Conservation (phyloP, 2,113 vertebrate species). For the Zosterops lateralis region DNA sequence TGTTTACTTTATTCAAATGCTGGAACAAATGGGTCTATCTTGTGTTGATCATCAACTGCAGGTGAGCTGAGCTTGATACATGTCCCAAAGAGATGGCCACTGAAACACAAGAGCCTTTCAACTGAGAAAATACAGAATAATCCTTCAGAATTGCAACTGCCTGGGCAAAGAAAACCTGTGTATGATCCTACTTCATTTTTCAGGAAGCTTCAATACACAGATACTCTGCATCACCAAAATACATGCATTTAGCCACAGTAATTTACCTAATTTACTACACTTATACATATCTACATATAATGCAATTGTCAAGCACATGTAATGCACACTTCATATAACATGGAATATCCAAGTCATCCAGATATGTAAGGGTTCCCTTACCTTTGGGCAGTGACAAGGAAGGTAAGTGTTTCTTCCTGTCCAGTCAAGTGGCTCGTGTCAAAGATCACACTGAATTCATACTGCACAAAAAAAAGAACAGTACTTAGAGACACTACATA, state of each 20-base stretch:
- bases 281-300: background rate
- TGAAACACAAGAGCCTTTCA: background rate
- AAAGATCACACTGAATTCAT: constrained; percentile 92
- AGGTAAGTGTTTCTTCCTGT: constrained; percentile 85
- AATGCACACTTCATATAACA: background rate
- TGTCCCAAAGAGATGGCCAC: background rate
- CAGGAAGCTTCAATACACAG: background rate
- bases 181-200: background rate
- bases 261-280: background rate
- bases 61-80: background rate
- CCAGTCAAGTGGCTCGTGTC: constrained; percentile 93
- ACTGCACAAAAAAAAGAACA: constrained; percentile 70
- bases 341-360: background rate
- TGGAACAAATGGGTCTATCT: constrained; percentile 12
- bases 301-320: background rate
- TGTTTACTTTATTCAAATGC: background rate
- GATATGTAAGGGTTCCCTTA: constrained; percentile 8
- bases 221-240: background rate
- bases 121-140: background rate
- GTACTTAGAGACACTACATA: background rate
- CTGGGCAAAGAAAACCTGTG: background rate
- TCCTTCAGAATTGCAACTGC: background rate
- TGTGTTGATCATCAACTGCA: background rate
- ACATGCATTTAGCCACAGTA: background rate
- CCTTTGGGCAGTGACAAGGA: constrained; percentile 91